phyloP scores from a whole-genome alignment of 2,797 vertebrate species.

The Gymnocypris eckloni region DNA sequence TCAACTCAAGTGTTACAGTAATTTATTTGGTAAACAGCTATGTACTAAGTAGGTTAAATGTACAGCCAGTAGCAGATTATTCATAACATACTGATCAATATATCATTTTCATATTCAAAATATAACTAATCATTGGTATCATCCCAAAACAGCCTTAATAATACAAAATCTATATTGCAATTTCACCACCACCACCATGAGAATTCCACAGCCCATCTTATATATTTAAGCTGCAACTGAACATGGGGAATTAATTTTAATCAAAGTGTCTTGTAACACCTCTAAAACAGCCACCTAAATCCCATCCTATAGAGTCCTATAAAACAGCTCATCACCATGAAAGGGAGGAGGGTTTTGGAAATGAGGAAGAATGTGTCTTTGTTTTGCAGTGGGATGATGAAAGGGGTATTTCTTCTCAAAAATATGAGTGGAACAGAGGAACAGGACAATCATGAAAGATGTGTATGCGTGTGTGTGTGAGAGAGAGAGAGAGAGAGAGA shows the following conservation, averaged over 20 bases:
- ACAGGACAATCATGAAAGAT: slow-evolving; percentile 71
- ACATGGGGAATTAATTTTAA: slow-evolving; percentile 41
- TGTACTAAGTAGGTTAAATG: neutral
- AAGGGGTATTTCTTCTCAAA: slow-evolving; percentile 35
- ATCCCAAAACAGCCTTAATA: neutral
- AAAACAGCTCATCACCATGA: slow-evolving; percentile 49
- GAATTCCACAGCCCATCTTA: neutral
- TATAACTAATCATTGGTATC: neutral
- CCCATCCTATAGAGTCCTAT: slow-evolving; percentile 35
- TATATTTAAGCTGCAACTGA: slow-evolving; percentile 22
- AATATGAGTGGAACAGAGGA: slow-evolving; percentile 53
- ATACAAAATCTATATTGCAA: too few species aligned
- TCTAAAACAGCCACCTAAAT: slow-evolving; percentile 15
- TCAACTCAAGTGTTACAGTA: neutral
- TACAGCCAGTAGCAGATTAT: neutral
- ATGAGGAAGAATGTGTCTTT: slow-evolving; percentile 51
- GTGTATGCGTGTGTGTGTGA: slow-evolving; percentile 68
- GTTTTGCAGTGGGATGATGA: slow-evolving; percentile 45
- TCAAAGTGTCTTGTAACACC: slow-evolving; percentile 47
- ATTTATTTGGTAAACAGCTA: neutral
- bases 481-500: slow-evolving; percentile 21
- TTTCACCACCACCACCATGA: neutral
- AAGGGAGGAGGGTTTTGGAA: slow-evolving; percentile 35
- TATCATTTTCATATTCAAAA: neutral
- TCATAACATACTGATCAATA: neutral